Evolutionary conservation across 2,113 vertebrate species (phyloP).

Genomic region (Ictidomys tridecemlineatus): DNA sequence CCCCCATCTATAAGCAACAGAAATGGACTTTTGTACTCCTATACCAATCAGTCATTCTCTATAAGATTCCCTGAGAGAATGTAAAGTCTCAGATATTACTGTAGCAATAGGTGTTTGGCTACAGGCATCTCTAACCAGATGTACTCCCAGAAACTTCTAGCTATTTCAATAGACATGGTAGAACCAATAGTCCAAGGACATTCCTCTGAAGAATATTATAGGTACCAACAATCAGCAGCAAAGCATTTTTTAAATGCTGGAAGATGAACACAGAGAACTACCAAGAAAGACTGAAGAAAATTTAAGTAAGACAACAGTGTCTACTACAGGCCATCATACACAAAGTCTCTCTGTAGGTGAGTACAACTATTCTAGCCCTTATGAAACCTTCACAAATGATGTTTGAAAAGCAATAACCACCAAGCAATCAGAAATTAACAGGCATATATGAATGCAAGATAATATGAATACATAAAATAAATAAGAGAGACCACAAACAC

Average conservation of each 20-base stretch:
- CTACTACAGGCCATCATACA: background rate
- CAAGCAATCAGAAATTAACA: constrained; percentile 3
- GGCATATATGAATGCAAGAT: background rate
- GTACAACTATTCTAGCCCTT: background rate
- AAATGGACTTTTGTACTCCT: background rate
- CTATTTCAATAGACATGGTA: background rate
- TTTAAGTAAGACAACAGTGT: background rate
- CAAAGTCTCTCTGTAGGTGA: background rate
- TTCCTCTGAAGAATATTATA: background rate
- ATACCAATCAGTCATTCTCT: background rate
- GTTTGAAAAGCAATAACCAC: background rate
- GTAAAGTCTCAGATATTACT: background rate
- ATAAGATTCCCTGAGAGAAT: background rate
- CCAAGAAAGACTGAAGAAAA: background rate
- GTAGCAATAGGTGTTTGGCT: background rate
- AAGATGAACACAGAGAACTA: background rate
- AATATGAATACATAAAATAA: background rate
- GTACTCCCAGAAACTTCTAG: background rate
- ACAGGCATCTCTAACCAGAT: background rate
- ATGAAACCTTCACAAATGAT: background rate
- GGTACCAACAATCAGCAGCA: background rate
- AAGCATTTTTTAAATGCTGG: background rate
- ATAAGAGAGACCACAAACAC: background rate
- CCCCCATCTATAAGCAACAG: background rate
- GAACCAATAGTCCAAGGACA: background rate